Evolutionary conservation across 2,888 invertebrate genomes (phyloP), one percentile per base, ranked within the genome.

Genomic region (Metallyticus violacea): DNA sequence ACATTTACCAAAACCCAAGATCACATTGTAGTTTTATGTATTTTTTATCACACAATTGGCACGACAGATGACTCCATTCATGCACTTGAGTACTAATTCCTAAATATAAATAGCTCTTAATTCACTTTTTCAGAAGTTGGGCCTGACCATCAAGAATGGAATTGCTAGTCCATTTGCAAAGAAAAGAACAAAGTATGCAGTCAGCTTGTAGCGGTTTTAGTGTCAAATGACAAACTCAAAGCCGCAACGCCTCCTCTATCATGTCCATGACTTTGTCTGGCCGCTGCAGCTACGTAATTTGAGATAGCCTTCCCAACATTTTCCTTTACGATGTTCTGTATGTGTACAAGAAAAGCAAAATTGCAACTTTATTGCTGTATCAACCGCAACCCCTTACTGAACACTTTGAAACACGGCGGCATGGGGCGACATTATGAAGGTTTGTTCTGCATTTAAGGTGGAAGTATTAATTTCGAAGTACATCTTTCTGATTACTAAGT

Each of bases 81-180:
- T 62, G 15, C 40, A 62, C 22, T 15, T 62, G 40, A 62, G 15
- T 62, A 62, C 40, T 15, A 1, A 15, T 62, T 62, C 40, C 40
- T 28, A 85, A n/a, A 76, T 27, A n/a, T 76, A 86, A 30, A 26
- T 83, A n/a, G n/a, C n/a, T n/a, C n/a, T n/a, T n/a, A n/a, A 79
- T 86, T 87, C 90, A 91, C 89, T 92, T 91, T 90, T 97, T 97
- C 88, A 95, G 92, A 89, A 97, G 93, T 91, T 97, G 97, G 92
- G 96, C 90, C 97, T 95, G 87, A 96, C 93, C 89, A 97, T 93
- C 86, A 97, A 92, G 94, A 96, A 97, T 0, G 97, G 97, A 7
- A 95, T 93, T 22, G 94, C 94, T 86, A 97, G 93, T 30, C 96
- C 97, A 79, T 96, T 95, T 85, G 96, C 96, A 89, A 96, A 94